Evolutionary conservation across 2,797 vertebrate genomes (phyloP), one percentile per base, ranked within the genome.

Genomic region (Crenichthys baileyi): DNA sequence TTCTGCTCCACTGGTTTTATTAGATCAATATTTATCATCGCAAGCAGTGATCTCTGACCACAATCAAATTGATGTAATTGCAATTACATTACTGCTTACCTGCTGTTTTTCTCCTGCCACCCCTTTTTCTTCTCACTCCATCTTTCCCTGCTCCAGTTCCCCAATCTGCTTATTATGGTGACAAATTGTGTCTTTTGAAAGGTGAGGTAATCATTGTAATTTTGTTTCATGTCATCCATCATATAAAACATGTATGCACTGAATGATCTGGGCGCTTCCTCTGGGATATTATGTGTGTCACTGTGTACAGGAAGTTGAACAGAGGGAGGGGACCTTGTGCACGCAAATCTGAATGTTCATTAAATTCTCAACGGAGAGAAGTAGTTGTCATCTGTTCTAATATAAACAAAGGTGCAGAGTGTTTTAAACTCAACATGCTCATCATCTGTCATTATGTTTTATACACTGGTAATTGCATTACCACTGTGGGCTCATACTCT

Each of bases 21-120:
- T 83, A 84, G 88, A 94, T 95, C 94, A 91, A 92, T 95, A 91
- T 94, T 92, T 92, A 95, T 93, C 91, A 91, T 93, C 85, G 79
- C 72, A 61, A 88, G 91, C 89, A 56, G 70, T 89, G 91, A 94
- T 92, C 93, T 92, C 86, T 88, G 90, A 88, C 93, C 90, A 75
- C 75, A 36, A 85, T 88, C 87, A 86, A 88, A 93, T 91, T 89
- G 88, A 93, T 94, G 84, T 93, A 89, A 92, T 93, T 86, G 87
- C 87, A 92, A 81, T 93, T 85, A 88, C 83, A 82, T 92, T 85
- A 88, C 75, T 89, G 85, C 88, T 91, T 87, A 87, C 85, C 88
- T 85, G 78, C 77, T 73, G 79, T 61, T 56, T 56, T 50, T 36
- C 36, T 72, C 60, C 50, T 60, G 20, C 51, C 8, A 16, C 51